Evolutionary conservation across 2,113 vertebrate species (phyloP).

Genomic region (Zosterops pallidus): DNA sequence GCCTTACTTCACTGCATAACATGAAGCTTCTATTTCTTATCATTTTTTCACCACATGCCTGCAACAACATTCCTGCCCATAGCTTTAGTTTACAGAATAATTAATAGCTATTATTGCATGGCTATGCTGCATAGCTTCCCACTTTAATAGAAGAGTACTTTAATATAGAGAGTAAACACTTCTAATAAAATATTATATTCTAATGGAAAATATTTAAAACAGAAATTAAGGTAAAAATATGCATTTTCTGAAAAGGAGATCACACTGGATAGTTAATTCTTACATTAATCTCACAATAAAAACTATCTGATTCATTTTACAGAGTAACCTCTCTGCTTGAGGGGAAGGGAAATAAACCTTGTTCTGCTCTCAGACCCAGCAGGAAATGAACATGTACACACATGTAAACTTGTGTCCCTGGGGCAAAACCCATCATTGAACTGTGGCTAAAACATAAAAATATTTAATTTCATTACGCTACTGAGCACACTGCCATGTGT

Average conservation of each 20-base stretch:
- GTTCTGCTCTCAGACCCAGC: background rate
- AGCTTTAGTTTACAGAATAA: background rate
- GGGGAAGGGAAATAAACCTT: background rate
- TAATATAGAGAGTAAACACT: background rate
- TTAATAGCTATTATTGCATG: background rate
- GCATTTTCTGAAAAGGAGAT: background rate
- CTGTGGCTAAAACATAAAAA: background rate
- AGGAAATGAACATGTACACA: background rate
- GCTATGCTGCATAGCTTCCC: background rate
- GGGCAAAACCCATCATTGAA: background rate
- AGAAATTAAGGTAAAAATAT: background rate
- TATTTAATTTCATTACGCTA: background rate
- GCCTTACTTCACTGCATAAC: background rate
- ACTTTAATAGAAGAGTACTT: background rate
- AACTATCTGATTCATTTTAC: background rate
- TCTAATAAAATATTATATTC: background rate
- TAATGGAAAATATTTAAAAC: background rate
- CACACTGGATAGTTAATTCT: background rate
- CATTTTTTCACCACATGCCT: background rate
- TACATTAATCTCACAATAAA: background rate
- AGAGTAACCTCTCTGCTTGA: background rate
- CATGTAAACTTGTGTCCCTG: fast-evolving
- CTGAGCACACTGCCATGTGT: background rate
- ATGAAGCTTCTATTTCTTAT: background rate
- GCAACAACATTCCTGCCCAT: background rate